Base-by-base conservation (phyloP, 2,113 vertebrate genomes). In the Symphodus melops region DNA sequence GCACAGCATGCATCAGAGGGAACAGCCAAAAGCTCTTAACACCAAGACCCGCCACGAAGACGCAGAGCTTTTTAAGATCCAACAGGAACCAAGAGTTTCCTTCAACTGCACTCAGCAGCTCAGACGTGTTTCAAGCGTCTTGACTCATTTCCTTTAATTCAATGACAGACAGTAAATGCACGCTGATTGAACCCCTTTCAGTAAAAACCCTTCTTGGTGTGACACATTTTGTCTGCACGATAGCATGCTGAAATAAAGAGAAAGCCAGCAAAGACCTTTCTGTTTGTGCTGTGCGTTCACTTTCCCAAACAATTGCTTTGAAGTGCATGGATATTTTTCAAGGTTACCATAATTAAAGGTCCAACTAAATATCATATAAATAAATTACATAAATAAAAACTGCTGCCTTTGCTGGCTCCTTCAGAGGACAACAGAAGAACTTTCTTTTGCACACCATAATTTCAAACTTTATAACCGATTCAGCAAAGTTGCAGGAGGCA, bases 11-110 rank as follows among this genome's bases (percentile, higher is more conserved):
- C 64, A 78, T 19, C 41, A 83, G 68, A 75, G 59, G 37, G 1
- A 71, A 58, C 77, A 79, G 71, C 77, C 75, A 72, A 87, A 74
- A 72, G 59, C 77, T 75, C 77, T 85, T 75, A 67, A 75, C 66
- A 62, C 72, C 10, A 21, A 39, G 17, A 75, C 19, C 51, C 39
- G 28, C n/a, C 39, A 68, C 49, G 20, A 41, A 69, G 42, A 67
- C 4, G 33, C 37, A 62, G 5, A 8, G n/a, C 56, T 48, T 56
- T 72, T 70, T 49, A 83, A 84, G 44, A 69, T 53, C 21, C 76
- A 84, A 66, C 72, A 79, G 56, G 44, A 51, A 55, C 44, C 56
- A 19, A 16, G 56, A 61, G 57, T 58, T 11, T 66, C 44, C 49
- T 25, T 72, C 11, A 76, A 52, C 78, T 58, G 49, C 37, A 66